A percentile compares a stretch with the other conserved stretches of the same genome.
phyloP scores from a whole-genome alignment of 2,113 vertebrate genomes.

The Pteronura brasiliensis region DNA sequence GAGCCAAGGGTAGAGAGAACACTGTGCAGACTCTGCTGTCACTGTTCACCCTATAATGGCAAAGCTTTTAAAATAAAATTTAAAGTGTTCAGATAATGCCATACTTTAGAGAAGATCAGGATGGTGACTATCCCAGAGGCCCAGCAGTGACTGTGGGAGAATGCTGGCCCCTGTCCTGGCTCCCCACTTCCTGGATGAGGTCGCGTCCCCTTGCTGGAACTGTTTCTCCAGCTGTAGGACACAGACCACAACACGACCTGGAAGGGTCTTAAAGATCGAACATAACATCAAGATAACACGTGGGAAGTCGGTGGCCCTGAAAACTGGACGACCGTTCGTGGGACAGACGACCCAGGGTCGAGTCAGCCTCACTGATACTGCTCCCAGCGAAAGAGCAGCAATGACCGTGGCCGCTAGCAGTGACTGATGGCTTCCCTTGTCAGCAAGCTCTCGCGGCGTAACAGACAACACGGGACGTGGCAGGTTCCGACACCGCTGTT shows the following conservation, averaged over 20 bases:
- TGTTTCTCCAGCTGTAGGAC: not conserved
- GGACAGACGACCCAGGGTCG: not conserved
- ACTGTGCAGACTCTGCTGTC: not conserved
- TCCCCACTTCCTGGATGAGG: not conserved
- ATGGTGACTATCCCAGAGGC: not conserved
- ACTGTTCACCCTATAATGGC: too few relatives aligned
- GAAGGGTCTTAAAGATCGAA: not conserved
- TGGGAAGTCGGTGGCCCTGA: not conserved
- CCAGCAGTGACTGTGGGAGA: not conserved
- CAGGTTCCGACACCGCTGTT: not conserved
- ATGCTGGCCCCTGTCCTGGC: not conserved
- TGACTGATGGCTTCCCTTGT: accelerated
- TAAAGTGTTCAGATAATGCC: not conserved
- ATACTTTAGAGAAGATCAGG: not conserved
- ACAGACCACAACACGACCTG: not conserved
- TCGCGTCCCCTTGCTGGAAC: too few relatives aligned
- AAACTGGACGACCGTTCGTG: too few relatives aligned
- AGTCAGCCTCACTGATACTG: not conserved
- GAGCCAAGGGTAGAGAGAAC: not conserved
- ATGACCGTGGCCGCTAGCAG: accelerated
- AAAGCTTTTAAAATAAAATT: not conserved
- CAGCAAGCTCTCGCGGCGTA: accelerated
- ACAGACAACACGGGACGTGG: not conserved
- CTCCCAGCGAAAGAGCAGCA: not conserved
- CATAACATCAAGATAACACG: not conserved